A percentile compares a stretch with the other conserved stretches of the same genome.
Conservation (phyloP, 2,888 invertebrate species). For the Acleris holmiana region DNA sequence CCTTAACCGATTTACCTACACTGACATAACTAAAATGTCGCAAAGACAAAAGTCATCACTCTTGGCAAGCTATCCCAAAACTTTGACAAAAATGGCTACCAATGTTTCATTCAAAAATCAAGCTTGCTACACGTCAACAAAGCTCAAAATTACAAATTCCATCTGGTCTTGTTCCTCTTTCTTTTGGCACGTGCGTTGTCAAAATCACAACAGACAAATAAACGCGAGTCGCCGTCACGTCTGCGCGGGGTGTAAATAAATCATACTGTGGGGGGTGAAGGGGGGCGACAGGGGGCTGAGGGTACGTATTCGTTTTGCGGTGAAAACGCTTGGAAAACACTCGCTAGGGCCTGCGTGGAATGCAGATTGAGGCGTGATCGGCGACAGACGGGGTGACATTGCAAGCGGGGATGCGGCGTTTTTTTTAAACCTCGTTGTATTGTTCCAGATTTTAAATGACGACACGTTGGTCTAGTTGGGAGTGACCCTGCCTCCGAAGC, state of each 20-base stretch:
- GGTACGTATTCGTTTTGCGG: conserved; percentile 34
- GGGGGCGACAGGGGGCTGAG: background rate
- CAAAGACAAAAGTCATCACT: too few species aligned
- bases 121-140: too few species aligned
- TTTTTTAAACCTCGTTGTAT: background rate
- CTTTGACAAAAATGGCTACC: too few species aligned
- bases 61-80: too few species aligned
- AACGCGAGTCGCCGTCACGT: conserved; percentile 26
- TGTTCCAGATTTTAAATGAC: too few species aligned
- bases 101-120: too few species aligned
- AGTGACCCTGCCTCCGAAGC: too few species aligned
- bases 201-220: conserved; percentile 36
- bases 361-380: conserved; percentile 33
- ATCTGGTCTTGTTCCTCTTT: background rate
- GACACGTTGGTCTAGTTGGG: too few species aligned
- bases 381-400: conserved; percentile 38
- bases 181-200: conserved; percentile 5
- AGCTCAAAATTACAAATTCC: too few species aligned
- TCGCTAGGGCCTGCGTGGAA: conserved; percentile 28
- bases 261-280: conserved; percentile 1
- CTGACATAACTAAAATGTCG: too few species aligned
- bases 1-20: too few species aligned
- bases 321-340: conserved; percentile 38
- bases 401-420: conserved; percentile 2
- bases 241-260: conserved; percentile 31